phyloP scores from a whole-genome alignment of 2,888 invertebrate species.

The Trichopoda pennipes region DNA sequence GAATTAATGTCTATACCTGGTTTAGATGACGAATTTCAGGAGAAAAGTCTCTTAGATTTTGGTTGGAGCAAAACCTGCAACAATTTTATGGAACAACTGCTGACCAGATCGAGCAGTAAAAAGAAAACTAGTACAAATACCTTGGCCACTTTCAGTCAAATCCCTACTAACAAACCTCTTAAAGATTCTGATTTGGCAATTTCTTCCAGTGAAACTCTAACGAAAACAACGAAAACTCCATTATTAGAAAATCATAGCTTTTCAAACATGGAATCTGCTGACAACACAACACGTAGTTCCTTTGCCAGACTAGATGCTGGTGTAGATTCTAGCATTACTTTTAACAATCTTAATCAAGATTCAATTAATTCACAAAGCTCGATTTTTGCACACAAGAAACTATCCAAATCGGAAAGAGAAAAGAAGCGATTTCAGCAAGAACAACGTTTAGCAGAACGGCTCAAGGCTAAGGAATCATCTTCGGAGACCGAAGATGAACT shows the following conservation, averaged over 20 bases:
- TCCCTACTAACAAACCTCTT: constrained; percentile 44
- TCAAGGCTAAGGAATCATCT: constrained; percentile 80
- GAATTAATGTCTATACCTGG: constrained; percentile 63
- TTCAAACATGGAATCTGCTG: constrained; percentile 64
- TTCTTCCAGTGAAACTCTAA: constrained; percentile 30
- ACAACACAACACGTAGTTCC: constrained; percentile 62
- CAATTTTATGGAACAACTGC: constrained; percentile 89
- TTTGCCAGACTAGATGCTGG: constrained; percentile 50
- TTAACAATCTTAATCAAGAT: constrained; percentile 63
- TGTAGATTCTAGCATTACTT: constrained; percentile 62
- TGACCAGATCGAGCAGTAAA: constrained; percentile 82
- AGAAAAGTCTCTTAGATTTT: constrained; percentile 71
- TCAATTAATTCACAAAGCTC: constrained; percentile 57
- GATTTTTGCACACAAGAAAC: constrained; percentile 72
- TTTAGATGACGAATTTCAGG: constrained; percentile 70
- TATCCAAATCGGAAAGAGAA: constrained; percentile 78
- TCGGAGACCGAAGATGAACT: constrained; percentile 81
- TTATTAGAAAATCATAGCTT: constrained; percentile 40
- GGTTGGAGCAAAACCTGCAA: constrained; percentile 88
- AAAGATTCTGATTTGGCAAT: constrained; percentile 59
- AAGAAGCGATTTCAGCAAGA: constrained; percentile 78
- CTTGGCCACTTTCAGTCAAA: constrained; percentile 46
- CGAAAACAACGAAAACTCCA: background rate
- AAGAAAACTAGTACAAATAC: constrained; percentile 34
- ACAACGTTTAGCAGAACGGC: constrained; percentile 77